Conservation (phyloP, 1,140 invertebrate species). For the Maniola jurtina region DNA sequence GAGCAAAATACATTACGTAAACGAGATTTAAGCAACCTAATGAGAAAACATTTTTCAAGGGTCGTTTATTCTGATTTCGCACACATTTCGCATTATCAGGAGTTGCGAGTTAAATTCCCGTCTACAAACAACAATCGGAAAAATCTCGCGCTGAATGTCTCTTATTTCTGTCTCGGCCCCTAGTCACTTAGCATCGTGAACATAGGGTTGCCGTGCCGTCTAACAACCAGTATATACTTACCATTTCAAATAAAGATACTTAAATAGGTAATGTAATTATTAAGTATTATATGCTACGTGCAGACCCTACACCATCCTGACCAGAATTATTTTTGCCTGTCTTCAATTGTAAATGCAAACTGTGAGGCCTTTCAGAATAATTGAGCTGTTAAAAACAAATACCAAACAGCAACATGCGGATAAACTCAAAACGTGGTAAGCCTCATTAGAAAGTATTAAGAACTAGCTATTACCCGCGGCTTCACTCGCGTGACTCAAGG, state of each 20-base stretch:
- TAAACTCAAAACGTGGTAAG: no score
- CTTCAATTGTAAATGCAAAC: no score
- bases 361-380: no score
- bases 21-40: slow-evolving; percentile 19
- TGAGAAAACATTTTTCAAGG: slow-evolving; percentile 24
- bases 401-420: no score
- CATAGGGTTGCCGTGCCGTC: background rate
- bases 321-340: no score
- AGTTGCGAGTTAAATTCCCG: slow-evolving; percentile 42
- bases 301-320: no score
- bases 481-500: no score
- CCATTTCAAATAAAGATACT: background rate
- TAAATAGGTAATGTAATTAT: no score
- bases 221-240: background rate
- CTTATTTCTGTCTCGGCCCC: slow-evolving; percentile 38
- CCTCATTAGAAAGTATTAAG: no score
- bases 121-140: slow-evolving; percentile 47
- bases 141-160: slow-evolving; percentile 47
- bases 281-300: no score
- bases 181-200: slow-evolving; percentile 67
- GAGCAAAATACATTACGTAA: slow-evolving; percentile 19
- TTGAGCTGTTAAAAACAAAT: no score
- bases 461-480: no score
- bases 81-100: slow-evolving; percentile 38
- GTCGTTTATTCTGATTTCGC: slow-evolving; percentile 27